These are phyloP conservation scores for Phalera bucephala DNA, from an alignment of 2,888 invertebrate species.

Conservation along the genomic window DNA sequence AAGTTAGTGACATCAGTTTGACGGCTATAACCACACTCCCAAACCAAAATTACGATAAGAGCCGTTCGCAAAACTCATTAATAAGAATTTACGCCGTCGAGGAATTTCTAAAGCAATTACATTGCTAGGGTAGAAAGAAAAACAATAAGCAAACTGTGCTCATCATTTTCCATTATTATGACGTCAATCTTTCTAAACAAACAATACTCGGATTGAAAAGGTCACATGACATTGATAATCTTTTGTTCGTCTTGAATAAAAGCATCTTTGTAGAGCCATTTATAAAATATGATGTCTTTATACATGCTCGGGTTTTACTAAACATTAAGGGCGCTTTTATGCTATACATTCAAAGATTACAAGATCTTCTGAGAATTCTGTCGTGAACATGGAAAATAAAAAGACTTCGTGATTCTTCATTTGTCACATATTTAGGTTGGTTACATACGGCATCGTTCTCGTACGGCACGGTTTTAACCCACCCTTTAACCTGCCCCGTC, in stretches of 20 bases:
- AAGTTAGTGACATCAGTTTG: constrained; percentile 9
- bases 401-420: too few species aligned
- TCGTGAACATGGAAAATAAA: too few species aligned
- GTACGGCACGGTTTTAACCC: too few species aligned
- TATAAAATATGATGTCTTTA: neutral
- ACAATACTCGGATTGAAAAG: neutral
- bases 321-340: neutral
- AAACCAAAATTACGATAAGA: constrained; percentile 17
- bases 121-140: neutral
- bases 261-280: neutral
- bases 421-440: too few species aligned
- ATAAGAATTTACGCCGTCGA: constrained; percentile 7
- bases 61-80: constrained; percentile 15
- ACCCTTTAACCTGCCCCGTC: too few species aligned
- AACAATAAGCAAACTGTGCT: neutral
- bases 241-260: neutral
- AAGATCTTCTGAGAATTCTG: too few species aligned
- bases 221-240: neutral
- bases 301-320: neutral
- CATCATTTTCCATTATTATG: neutral
- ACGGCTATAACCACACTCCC: neutral
- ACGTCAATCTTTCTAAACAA: neutral
- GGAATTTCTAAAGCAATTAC: neutral
- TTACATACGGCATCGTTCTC: too few species aligned
- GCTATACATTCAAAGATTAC: too few species aligned